Base-by-base conservation (phyloP, 2,888 invertebrate species). In the Scaptomyza polygonia region DNA sequence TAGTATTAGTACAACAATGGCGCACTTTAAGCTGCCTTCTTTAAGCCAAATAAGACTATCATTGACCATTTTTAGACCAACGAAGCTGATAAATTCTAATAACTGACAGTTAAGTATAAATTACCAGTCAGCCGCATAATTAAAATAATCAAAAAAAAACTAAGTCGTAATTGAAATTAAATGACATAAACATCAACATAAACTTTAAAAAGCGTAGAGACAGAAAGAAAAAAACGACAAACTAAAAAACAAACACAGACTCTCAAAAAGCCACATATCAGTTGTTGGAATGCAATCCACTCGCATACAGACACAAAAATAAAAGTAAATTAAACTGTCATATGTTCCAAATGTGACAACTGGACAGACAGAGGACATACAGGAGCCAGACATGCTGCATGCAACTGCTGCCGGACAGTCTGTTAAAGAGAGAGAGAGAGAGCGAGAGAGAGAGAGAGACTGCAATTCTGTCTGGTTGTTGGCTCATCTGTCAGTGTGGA, bases 261-360 rank as follows among this genome's bases (percentile, higher is more conserved):
- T n/a, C 67, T 58, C 25, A 49, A 74, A 67, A 72, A 67, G 67
- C 80, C 71, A 76, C 71, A 67, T 67, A 70, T 72, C 77, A 63
- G 58, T 57, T 70, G 86, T 51, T 67, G 86, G 77, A 86, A 72
- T 84, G 81, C 77, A 83, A 77, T 80, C 67, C 86, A 84, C 81
- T 86, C 70, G 69, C 12, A 49, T 7, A 25, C 9, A 42, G 11
- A 42, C 18, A 42, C 49, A 36, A 80, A 84, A 86, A 82, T 85
- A 84, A 86, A 88, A 86, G 87, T 86, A 88, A 86, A 86, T 86
- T 85, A 88, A 86, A 86, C 87, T 88, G 88, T 88, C 88, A 86
- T 86, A 88, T 86, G 88, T 79, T 86, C 74, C 74, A 76, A 68
- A 71, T 63, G 79, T 77, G 79, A 70, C 66, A 65, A 44, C 53